Percentiles rank a stretch among this genome's conserved stretches.
phyloP scores from a whole-genome alignment of 2,113 vertebrate species.

The Pygoscelis adeliae region DNA sequence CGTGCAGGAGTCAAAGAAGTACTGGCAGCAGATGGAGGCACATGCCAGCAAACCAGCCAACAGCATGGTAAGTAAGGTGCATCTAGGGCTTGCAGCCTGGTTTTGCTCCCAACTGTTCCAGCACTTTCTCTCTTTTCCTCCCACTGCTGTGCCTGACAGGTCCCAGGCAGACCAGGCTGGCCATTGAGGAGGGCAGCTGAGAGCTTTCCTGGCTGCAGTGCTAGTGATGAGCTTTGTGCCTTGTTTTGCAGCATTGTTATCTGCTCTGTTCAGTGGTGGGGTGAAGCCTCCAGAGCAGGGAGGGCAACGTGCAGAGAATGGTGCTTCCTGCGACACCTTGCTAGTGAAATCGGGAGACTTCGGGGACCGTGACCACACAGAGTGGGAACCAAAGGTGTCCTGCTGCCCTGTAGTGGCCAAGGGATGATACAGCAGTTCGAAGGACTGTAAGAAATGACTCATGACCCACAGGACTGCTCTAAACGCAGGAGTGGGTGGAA shows the following conservation, averaged over 20 bases:
- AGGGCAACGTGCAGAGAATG: not conserved
- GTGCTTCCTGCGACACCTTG: not conserved
- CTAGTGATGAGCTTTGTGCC: not conserved
- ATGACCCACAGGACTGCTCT: not conserved
- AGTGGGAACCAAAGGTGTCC: not conserved
- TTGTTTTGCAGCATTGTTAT: not conserved
- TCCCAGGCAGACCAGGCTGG: not conserved
- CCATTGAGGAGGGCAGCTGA: not conserved
- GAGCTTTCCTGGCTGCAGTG: not conserved
- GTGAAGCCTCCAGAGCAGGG: not conserved
- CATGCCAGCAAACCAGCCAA: slow-evolving; percentile 80
- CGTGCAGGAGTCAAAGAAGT: slow-evolving; percentile 86
- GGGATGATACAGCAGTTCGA: not conserved
- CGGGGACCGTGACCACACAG: not conserved
- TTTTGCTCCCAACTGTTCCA: not conserved
- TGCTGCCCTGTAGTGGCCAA: slow-evolving; percentile 28
- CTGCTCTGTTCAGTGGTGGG: not conserved
- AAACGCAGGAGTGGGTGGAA: not conserved
- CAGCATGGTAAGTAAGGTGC: slow-evolving; percentile 74
- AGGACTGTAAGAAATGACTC: not conserved
- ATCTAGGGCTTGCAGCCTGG: not conserved
- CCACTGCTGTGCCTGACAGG: not conserved
- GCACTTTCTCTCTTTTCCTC: not conserved
- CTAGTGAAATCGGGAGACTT: not conserved
- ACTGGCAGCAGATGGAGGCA: slow-evolving; percentile 82